phyloP scores from a whole-genome alignment of 2,888 invertebrate genomes.

The Cenopis cana region DNA sequence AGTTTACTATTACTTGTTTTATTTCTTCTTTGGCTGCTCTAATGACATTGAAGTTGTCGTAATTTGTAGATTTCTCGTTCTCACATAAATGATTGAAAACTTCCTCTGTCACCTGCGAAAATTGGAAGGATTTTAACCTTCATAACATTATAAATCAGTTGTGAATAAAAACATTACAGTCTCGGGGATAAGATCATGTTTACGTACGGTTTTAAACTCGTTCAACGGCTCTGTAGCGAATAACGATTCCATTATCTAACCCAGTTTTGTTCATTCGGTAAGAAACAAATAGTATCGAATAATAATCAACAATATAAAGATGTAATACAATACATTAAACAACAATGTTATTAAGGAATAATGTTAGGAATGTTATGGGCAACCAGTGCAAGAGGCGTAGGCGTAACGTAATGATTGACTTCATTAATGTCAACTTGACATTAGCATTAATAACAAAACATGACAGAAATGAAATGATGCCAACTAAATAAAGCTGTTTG shows the following conservation, averaged over 20 bases:
- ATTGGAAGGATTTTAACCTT: not conserved
- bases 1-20: slow-evolving; percentile 53
- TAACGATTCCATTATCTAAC: slow-evolving; percentile 55
- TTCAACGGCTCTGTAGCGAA: slow-evolving; percentile 56
- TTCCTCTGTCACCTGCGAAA: slow-evolving; percentile 57
- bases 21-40: slow-evolving; percentile 57
- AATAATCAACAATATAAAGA: not conserved
- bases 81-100: slow-evolving; percentile 56
- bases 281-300: not conserved
- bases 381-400: too few relatives aligned
- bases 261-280: not conserved
- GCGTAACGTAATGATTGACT: too few relatives aligned
- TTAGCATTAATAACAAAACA: too few relatives aligned
- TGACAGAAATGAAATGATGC: slow-evolving; percentile 2
- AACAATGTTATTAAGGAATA: not conserved
- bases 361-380: too few relatives aligned
- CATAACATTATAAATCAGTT: not conserved
- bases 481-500: too few relatives aligned
- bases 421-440: too few relatives aligned
- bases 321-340: not conserved
- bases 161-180: not conserved
- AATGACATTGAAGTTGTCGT: slow-evolving; percentile 46
- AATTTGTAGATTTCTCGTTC: not conserved
- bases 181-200: not conserved
- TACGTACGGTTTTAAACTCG: slow-evolving; percentile 58